A percentile compares a stretch with the other conserved stretches of the same genome.
These are phyloP conservation scores for Intellagama lesueurii DNA, from an alignment of 2,797 vertebrate genomes.

Conservation along the genomic window DNA sequence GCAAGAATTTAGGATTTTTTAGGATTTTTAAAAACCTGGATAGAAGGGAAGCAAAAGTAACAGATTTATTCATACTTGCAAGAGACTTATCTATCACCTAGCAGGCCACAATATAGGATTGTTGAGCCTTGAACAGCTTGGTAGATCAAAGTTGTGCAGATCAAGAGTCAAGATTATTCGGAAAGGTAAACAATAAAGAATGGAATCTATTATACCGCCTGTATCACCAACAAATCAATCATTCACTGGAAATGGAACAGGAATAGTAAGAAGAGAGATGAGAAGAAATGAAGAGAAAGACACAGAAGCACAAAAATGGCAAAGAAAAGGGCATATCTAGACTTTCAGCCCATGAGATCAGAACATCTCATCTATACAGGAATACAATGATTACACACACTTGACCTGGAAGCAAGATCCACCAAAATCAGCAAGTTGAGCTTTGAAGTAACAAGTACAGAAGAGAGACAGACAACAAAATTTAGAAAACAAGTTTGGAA, in stretches of 20 bases:
- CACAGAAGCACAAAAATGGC: constrained; percentile 6
- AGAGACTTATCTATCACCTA: background rate
- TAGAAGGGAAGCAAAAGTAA: background rate
- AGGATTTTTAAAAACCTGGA: background rate
- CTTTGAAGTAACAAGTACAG: background rate
- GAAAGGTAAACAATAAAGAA: background rate
- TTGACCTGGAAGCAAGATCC: background rate
- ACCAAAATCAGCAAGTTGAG: background rate
- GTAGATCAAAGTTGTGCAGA: background rate
- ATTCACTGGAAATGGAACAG: constrained; percentile 3
- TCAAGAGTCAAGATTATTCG: background rate
- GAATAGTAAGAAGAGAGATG: background rate
- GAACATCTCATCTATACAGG: background rate
- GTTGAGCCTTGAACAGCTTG: background rate
- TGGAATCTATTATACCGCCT: background rate
- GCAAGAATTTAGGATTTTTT: background rate
- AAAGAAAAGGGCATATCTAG: background rate
- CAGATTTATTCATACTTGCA: no score
- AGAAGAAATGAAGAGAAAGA: constrained; percentile 2
- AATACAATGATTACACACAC: background rate
- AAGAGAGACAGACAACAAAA: no score
- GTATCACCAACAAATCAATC: background rate
- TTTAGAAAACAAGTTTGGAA: background rate
- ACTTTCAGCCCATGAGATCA: background rate
- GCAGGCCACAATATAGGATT: background rate